Evolutionary conservation across 2,797 vertebrate species (phyloP), one percentile per base, ranked within the genome.

Genomic region (Mus spretus): DNA sequence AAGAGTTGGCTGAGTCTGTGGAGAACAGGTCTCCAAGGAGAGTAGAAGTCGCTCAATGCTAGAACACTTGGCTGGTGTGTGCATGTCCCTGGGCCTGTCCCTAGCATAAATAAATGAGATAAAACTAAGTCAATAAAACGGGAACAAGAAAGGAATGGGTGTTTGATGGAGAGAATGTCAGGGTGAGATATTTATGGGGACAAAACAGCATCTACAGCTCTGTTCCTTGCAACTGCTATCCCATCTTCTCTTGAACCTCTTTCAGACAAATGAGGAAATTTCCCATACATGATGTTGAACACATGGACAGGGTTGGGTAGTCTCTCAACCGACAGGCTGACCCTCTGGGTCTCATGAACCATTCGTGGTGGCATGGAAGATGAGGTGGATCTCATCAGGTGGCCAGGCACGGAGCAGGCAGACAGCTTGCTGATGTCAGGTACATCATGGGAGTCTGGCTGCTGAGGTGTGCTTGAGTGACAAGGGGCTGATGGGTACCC

Each of bases 181-280:
- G 53, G 28, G 7, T 9, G 9, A 3, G 19, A 67, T 74, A 67
- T 65, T 86, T 15, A 40, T 26, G 24, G 83, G 37, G 50, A 37
- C 77, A 92, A 70, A 90, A 90, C n/a, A 70, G 63, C 57, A 13
- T 87, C 81, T 78, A 79, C 50, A 82, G 26, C 40, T 87, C 77
- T n/a, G 37, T 3, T 63, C 44, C n/a, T 90, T 55, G 40, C 63
- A 84, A 82, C 15, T 50, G 50, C 72, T 63, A 44, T 57, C 63
- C 12, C 26, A n/a, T n/a, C n/a, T 90, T 77, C 55, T 61, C 17
- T 55, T 92, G 63, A 87, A 37, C 12, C 13, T 50, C 24, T 93
- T 93, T 63, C 17, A 40, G 26, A 83, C 74, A 93, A 91, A 26
- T 19, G 79, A 82, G 22, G 47, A 87, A 53, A 70, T 5, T 22